Evolutionary conservation across 2,888 invertebrate species (phyloP).

Genomic region (Atherix ibis): DNA sequence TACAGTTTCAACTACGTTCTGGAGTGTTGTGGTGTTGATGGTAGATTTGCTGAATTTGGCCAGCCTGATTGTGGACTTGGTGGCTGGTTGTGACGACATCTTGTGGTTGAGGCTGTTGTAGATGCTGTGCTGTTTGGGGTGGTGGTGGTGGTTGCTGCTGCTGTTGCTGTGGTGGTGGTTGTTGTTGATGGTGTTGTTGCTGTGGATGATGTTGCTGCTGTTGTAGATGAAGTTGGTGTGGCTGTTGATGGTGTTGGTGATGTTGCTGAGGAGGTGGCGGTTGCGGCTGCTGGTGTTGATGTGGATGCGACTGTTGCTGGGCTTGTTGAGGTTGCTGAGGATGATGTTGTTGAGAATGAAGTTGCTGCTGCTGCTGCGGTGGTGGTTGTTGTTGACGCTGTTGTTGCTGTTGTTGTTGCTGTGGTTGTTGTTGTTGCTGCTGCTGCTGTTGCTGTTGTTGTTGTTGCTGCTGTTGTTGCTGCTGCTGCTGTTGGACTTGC

Average conservation of each 20-base stretch:
- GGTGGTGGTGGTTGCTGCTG: conserved; percentile 25
- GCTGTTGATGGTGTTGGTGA: conserved; percentile 26
- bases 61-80: conserved; percentile 12
- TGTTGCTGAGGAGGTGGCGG: conserved; percentile 15
- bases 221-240: conserved; percentile 16
- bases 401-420: conserved; percentile 16
- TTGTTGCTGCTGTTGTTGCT: conserved; percentile 24
- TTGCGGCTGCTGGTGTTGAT: conserved; percentile 12
- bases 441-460: conserved; percentile 24
- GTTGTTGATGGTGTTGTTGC: conserved; percentile 14
- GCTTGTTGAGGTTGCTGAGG: conserved; percentile 29
- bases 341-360: conserved; percentile 26
- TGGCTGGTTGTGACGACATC: conserved; percentile 29
- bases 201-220: conserved; percentile 16
- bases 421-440: conserved; percentile 15
- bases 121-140: conserved; percentile 29
- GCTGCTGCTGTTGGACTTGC: conserved; percentile 10
- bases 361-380: conserved; percentile 21
- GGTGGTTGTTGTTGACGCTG: conserved; percentile 13
- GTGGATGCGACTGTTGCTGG: conserved; percentile 16
- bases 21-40: conserved; percentile 32
- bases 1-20: conserved; percentile 30
- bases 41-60: conserved; percentile 28
- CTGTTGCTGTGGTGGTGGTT: conserved; percentile 17
- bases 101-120: conserved; percentile 23